Evolutionary conservation across 2,797 vertebrate species (phyloP).

Genomic region (Ceyx erithaca): DNA sequence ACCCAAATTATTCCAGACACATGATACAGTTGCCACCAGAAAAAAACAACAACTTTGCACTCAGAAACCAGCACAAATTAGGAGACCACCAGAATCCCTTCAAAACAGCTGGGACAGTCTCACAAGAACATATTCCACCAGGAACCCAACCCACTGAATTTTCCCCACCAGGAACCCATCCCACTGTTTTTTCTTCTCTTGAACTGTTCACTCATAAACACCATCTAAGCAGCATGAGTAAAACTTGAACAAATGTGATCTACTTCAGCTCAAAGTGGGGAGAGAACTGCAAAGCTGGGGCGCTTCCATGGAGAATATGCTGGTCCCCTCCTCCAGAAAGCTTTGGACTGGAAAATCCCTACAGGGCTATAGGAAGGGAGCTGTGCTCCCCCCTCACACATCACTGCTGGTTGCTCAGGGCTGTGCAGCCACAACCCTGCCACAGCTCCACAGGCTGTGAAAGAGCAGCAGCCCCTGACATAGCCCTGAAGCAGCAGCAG

Average conservation of each 20-base stretch:
- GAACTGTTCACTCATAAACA: not conserved
- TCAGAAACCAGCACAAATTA: not conserved
- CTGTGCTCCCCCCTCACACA: not conserved
- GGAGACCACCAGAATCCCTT: not conserved
- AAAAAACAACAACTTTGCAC: not conserved
- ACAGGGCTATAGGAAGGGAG: accelerated
- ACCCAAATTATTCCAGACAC: not conserved
- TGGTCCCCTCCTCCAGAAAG: not conserved
- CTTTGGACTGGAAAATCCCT: not conserved
- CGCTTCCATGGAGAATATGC: not conserved
- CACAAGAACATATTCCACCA: not conserved
- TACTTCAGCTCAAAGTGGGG: not conserved
- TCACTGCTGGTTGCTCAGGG: not conserved
- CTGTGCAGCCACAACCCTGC: not conserved
- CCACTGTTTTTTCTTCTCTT: not conserved
- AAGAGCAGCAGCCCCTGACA: not conserved
- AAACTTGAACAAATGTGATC: not conserved
- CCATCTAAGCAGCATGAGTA: not conserved
- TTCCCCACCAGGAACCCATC: no score
- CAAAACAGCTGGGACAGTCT: not conserved
- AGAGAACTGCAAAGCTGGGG: not conserved
- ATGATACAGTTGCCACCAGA: not conserved
- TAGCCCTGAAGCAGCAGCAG: not conserved
- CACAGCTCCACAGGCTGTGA: not conserved
- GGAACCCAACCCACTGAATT: no score